Conservation (phyloP, 2,797 vertebrate species). For the Anolis apletophallus region DNA sequence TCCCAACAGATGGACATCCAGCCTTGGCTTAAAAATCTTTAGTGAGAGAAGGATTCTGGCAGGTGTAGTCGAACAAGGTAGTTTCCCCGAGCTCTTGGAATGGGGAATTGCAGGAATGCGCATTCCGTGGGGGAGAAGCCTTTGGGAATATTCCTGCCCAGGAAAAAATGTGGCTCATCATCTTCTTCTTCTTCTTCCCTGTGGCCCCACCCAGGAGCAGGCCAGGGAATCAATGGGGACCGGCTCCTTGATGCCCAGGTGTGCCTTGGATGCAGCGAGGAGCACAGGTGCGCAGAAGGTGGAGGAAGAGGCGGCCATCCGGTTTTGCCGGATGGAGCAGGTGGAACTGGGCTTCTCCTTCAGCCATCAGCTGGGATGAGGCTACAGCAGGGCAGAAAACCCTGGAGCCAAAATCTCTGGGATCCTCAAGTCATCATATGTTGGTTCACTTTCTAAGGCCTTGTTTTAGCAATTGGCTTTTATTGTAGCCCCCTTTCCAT, state of each 20-base stretch:
- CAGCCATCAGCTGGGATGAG: not conserved
- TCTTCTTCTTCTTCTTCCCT: not conserved
- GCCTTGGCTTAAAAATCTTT: no score
- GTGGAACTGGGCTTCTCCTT: constrained; percentile 10
- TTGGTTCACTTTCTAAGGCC: not conserved
- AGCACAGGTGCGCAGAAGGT: not conserved
- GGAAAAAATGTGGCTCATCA: constrained; percentile 21
- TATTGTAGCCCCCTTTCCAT: no score
- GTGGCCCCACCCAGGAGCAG: not conserved
- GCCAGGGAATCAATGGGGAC: not conserved
- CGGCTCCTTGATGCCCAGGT: not conserved
- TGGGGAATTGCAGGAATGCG: not conserved
- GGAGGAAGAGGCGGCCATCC: not conserved
- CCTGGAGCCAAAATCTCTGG: constrained; percentile 5
- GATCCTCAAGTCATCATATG: not conserved
- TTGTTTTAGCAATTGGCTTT: no score
- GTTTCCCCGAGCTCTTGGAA: not conserved
- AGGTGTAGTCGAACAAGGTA: no score
- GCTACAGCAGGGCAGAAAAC: not conserved
- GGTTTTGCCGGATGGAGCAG: constrained; percentile 24
- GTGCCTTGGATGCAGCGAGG: not conserved
- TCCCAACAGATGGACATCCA: no score
- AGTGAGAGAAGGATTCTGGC: no score
- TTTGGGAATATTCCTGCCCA: not conserved
- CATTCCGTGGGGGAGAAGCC: no score